Evolutionary conservation across 2,888 invertebrate genomes (phyloP).

Genomic region (Drosophila cracens): DNA sequence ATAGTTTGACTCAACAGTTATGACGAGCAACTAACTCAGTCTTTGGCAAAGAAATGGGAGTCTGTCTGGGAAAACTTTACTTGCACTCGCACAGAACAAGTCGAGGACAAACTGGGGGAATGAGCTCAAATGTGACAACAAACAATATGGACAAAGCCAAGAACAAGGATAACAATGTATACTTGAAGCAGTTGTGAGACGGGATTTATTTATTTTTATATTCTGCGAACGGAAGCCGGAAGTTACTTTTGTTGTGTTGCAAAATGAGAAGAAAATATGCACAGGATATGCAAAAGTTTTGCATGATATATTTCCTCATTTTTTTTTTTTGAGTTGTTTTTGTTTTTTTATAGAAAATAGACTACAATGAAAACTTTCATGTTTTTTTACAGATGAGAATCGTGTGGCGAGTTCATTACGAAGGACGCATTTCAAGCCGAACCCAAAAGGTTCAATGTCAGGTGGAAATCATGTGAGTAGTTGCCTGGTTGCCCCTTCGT

Average conservation of each 20-base stretch:
- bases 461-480: slow-evolving; percentile 29
- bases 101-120: slow-evolving; percentile 43
- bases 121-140: slow-evolving; percentile 52
- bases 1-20: slow-evolving; percentile 42
- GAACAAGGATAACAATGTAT: slow-evolving; percentile 18
- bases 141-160: slow-evolving; percentile 45
- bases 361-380: slow-evolving; percentile 37
- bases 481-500: slow-evolving; percentile 3
- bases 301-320: slow-evolving; percentile 43
- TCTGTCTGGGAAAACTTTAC: slow-evolving; percentile 60
- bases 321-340: slow-evolving; percentile 29
- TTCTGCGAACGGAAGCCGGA: slow-evolving; percentile 70
- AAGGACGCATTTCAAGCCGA: slow-evolving; percentile 49
- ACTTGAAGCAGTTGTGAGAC: slow-evolving; percentile 32
- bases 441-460: slow-evolving; percentile 68
- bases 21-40: slow-evolving; percentile 27
- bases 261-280: slow-evolving; percentile 71
- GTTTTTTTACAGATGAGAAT: neutral
- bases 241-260: slow-evolving; percentile 72
- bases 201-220: slow-evolving; percentile 66
- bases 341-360: slow-evolving; percentile 32
- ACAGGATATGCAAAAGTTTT: slow-evolving; percentile 80
- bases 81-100: slow-evolving; percentile 52
- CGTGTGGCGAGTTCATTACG: slow-evolving; percentile 22
- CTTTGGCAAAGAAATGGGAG: neutral